These are phyloP conservation scores for Hippasteria phrygiana DNA, from an alignment of 53 echinoderm and acorn worm genomes.

Conservation along the genomic window DNA sequence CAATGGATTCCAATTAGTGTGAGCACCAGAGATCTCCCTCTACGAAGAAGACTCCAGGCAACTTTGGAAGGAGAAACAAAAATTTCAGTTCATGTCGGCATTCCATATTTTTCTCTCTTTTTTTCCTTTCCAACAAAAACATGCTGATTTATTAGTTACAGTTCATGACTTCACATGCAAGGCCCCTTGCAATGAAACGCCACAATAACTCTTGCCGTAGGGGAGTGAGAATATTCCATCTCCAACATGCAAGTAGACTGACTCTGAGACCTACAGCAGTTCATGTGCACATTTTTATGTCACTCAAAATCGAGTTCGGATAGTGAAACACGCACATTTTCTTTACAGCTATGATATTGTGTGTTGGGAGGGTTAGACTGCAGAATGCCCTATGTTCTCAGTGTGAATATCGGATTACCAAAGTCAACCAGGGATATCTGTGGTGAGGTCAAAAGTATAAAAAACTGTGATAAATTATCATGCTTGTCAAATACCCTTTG, in stretches of 20 bases:
- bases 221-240: background rate
- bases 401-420: no score
- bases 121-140: background rate
- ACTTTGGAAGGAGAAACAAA: no score
- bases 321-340: no score
- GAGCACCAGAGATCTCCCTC: background rate
- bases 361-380: no score
- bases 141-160: background rate
- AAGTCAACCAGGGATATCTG: no score
- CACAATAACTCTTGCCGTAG: background rate
- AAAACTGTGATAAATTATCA: no score
- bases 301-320: no score
- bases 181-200: background rate
- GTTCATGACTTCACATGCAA: background rate
- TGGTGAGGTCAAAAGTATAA: no score
- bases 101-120: background rate
- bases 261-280: background rate
- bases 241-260: background rate
- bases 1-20: constrained; percentile 63
- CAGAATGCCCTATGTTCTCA: no score
- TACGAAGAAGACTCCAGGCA: no score
- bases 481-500: no score
- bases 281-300: background rate
- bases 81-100: background rate
- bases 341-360: no score